These are phyloP conservation scores for Horisme vitalbata DNA, from an alignment of 2,888 invertebrate genomes.

Conservation along the genomic window DNA sequence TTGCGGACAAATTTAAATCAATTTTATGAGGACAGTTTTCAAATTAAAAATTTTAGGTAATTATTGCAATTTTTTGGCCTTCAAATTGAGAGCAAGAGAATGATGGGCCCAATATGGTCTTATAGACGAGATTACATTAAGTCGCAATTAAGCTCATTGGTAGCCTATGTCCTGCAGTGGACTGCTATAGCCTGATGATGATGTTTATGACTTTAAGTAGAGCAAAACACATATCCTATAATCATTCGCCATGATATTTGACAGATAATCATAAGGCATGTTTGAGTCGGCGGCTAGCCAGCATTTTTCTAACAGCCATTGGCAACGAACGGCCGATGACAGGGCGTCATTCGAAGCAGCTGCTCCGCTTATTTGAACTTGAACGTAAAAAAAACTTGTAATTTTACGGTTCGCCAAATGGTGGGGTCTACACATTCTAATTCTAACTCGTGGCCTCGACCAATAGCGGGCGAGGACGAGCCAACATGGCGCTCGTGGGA, in stretches of 20 bases:
- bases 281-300: constrained; percentile 2
- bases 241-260: constrained; percentile 5
- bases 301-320: constrained; percentile 36
- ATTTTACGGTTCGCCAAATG: constrained; percentile 80
- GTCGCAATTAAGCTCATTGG: too few species aligned
- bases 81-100: too few species aligned
- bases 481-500: constrained; percentile 81
- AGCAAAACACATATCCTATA: not conserved
- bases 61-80: too few species aligned
- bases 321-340: constrained; percentile 38
- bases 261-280: constrained; percentile 4
- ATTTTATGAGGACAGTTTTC: too few species aligned
- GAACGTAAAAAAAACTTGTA: constrained; percentile 70
- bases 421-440: constrained; percentile 82
- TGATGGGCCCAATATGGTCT: too few species aligned
- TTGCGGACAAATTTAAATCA: constrained; percentile 5
- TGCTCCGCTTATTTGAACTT: constrained; percentile 72
- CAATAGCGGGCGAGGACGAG: constrained; percentile 80
- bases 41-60: too few species aligned
- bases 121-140: too few species aligned
- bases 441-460: constrained; percentile 78
- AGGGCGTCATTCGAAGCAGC: constrained; percentile 50
- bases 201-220: too few species aligned
- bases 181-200: too few species aligned
- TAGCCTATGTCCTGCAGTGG: too few species aligned